Evolutionary conservation across 2,888 invertebrate species (phyloP), one percentile per base, ranked within the genome.

Genomic region (Pterostichus madidus): DNA sequence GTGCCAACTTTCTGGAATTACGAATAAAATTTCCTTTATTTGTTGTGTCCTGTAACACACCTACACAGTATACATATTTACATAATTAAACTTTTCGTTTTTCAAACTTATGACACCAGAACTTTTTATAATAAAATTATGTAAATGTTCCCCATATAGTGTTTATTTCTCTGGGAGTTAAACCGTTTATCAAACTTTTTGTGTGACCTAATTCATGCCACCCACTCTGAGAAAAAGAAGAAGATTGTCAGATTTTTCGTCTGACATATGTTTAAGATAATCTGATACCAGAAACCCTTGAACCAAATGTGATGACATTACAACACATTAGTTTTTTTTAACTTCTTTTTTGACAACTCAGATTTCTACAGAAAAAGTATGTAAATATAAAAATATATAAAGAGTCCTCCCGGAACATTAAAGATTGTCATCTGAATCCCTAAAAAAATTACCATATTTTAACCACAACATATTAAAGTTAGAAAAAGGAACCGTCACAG

Each of bases 281-380:
- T 71, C 68, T 15, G 64, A 64, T 64, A 64, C 64, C 32, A 13
- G 35, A 35, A 31, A n/a, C 64, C 64, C 64, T 64, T 64, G 39
- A 64, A 64, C 32, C 39, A 64, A 64, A 64, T 39, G 59, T 64
- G 64, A 10, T 64, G 64, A 64, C 64, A 39, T 64, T 15, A 17
- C 68, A 15, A 64, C 68, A 71, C 68, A 71, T 71, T 44, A 71
- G 44, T 39, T 71, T 71, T n/a, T 44, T 71, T 71, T 44, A 39
- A 35, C 32, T 13, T 64, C 11, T 64, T 64, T 64, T 64, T 64
- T 64, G 64, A 64, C 64, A 35, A 13, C 32, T 35, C 64, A 13
- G 64, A 64, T 64, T 64, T 32, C 11, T 13, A 13, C 35, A 64
- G 32, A 13, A 24, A 24, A 59, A 32, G 32, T 35, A 64, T 35